Conservation (phyloP, 2,113 vertebrate species). For the Talpa occidentalis region DNA sequence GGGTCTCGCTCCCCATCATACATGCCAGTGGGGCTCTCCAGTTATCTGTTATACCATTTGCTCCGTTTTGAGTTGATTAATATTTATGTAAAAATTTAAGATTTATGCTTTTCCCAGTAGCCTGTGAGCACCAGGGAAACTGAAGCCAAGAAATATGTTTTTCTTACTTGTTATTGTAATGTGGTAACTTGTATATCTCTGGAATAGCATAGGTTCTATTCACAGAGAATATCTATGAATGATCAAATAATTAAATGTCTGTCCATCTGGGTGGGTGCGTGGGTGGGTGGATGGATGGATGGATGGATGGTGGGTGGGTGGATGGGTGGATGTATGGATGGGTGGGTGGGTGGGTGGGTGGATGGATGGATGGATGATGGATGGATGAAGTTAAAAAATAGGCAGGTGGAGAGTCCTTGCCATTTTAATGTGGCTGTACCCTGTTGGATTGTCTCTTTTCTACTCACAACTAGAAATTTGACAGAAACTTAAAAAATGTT, state of each 20-base stretch:
- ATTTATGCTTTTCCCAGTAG: neutral
- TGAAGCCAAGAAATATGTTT: neutral
- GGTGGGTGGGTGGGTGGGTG: neutral
- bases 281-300: neutral
- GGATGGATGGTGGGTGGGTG: neutral
- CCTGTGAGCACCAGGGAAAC: neutral
- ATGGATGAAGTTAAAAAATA: too few species aligned
- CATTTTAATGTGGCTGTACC: neutral
- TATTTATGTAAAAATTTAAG: neutral
- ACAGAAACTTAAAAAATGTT: neutral
- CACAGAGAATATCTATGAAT: neutral
- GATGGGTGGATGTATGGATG: neutral
- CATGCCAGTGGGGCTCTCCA: neutral
- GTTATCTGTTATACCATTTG: neutral
- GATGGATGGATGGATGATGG: neutral
- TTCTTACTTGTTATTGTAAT: neutral
- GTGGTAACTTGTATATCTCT: neutral
- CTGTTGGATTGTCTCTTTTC: neutral
- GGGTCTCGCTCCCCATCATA: neutral
- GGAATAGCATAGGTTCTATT: neutral
- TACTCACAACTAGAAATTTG: neutral
- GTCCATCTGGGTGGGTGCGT: neutral
- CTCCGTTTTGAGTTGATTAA: constrained; percentile 4
- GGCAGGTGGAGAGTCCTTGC: neutral
- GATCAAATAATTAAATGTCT: neutral